These are phyloP conservation scores for Stenotaenia linearis DNA, from an alignment of 2,888 invertebrate species.

Conservation along the genomic window DNA sequence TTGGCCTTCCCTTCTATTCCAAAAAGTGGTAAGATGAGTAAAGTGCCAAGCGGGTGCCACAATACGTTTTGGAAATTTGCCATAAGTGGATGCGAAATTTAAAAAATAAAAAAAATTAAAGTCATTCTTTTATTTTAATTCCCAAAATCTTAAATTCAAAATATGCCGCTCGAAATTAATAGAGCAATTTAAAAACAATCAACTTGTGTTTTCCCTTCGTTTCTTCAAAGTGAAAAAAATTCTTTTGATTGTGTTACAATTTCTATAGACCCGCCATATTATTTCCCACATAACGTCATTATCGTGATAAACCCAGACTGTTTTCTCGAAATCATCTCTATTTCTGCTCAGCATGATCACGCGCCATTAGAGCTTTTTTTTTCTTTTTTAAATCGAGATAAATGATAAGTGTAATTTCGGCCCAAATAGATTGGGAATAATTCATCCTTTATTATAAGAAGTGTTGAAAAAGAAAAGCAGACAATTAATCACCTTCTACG, in stretches of 20 bases:
- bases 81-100: not conserved
- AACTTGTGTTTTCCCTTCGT: not conserved
- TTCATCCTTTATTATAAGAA: not conserved
- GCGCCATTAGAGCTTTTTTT: not conserved
- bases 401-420: conserved; percentile 19
- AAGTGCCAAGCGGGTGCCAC: conserved; percentile 19
- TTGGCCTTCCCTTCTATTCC: not conserved
- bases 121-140: not conserved
- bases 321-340: not conserved
- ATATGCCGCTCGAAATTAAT: not conserved
- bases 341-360: not conserved
- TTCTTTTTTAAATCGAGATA: not conserved
- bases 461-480: not conserved
- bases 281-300: no score
- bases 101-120: not conserved
- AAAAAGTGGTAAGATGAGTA: conserved; percentile 14
- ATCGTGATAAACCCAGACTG: not conserved
- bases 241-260: not conserved
- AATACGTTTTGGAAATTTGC: conserved; percentile 26
- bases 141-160: conserved; percentile 11
- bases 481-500: not conserved
- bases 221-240: not conserved
- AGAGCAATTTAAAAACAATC: conserved; percentile 10
- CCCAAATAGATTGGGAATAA: conserved; percentile 3
- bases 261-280: no score